Evolutionary conservation across 2,113 vertebrate genomes (phyloP).

Genomic region (Motacilla tschutschensis): DNA sequence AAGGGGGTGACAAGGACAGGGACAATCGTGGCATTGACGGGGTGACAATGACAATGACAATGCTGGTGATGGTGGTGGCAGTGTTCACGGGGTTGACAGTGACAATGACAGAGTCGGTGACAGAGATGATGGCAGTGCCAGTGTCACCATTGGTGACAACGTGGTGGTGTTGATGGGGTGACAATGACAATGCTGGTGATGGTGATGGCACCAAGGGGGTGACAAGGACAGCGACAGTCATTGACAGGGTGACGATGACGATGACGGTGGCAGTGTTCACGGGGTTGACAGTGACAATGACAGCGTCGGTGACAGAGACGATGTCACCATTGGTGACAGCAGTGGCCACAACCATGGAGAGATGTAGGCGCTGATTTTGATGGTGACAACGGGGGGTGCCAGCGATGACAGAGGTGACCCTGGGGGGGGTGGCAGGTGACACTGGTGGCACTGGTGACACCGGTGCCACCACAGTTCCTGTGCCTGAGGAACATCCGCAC

Average conservation of each 20-base stretch:
- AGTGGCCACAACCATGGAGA: rapidly evolving
- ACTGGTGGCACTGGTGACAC: rapidly evolving
- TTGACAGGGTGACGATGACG: too few relatives aligned
- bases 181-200: too few relatives aligned
- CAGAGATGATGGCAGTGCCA: too few relatives aligned
- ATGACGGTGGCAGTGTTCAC: too few relatives aligned
- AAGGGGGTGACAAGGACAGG: neutral
- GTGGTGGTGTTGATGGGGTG: too few relatives aligned
- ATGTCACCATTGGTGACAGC: too few relatives aligned
- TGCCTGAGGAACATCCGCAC: conserved; percentile 95
- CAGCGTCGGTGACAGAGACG: too few relatives aligned
- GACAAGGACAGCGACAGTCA: neutral
- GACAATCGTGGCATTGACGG: neutral
- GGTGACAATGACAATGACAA: too few relatives aligned
- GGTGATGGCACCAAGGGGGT: neutral
- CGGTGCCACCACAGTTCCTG: conserved; percentile 76
- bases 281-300: neutral
- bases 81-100: too few relatives aligned
- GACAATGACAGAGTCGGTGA: neutral
- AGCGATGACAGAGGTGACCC: neutral
- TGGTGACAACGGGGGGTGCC: rapidly evolving
- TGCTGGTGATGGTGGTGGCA: too few relatives aligned
- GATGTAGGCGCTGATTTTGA: rapidly evolving
- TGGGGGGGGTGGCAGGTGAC: neutral
- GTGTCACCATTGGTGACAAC: neutral